These are phyloP conservation scores for Pelosia muscerda DNA, from an alignment of 2,888 invertebrate genomes.

Conservation along the genomic window DNA sequence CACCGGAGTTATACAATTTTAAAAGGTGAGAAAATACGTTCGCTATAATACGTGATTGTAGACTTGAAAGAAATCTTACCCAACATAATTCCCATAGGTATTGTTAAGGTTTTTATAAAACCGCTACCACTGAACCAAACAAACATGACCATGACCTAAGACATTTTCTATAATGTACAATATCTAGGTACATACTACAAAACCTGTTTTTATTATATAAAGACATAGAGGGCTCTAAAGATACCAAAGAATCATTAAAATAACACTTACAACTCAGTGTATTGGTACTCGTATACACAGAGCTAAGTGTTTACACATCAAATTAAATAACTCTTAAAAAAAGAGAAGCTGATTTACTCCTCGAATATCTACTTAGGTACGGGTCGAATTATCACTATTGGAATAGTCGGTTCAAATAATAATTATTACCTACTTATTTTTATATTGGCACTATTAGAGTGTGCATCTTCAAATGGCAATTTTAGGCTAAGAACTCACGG, in stretches of 20 bases:
- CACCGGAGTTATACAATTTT: not conserved
- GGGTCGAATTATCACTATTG: not conserved
- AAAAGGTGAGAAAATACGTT: not conserved
- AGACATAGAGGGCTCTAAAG: not conserved
- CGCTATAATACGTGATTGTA: not conserved
- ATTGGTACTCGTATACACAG: not conserved
- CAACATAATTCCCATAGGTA: not conserved
- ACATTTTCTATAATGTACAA: conserved; percentile 55
- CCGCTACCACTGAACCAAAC: not conserved
- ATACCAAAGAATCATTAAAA: not conserved
- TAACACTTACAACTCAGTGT: not conserved
- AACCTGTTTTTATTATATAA: conserved; percentile 55
- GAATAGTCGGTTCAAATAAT: not conserved
- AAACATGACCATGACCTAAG: conserved; percentile 63
- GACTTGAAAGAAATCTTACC: conserved; percentile 10
- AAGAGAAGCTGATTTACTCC: not conserved
- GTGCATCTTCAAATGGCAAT: not conserved
- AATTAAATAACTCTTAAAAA: not conserved
- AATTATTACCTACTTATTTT: too few relatives aligned
- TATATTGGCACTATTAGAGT: too few relatives aligned
- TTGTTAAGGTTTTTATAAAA: not conserved
- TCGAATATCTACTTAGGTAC: not conserved
- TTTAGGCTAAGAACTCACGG: too few relatives aligned
- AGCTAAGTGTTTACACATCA: conserved; percentile 1
- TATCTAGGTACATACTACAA: conserved; percentile 39